Base-by-base conservation (phyloP, 2,888 invertebrate genomes). In the Hypercompe scribonia region DNA sequence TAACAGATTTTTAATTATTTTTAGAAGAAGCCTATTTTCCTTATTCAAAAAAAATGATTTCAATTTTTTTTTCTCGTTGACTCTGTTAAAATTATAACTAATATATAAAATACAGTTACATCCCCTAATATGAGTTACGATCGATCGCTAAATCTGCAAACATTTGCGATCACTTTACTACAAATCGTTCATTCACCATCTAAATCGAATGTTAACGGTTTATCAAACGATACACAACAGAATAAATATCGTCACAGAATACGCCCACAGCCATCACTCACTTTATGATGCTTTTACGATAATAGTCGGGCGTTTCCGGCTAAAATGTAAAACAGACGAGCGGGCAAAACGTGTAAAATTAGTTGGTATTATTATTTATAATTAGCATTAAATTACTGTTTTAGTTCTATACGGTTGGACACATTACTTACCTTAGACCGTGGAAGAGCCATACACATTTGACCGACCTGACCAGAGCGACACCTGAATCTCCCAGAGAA, bases 241-340 rank as follows among this genome's bases (percentile, higher is more conserved):
- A 64, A 72, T 72, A 75, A 72, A 72, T 75, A 71, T 84, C 78
- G 73, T 75, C 77, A 78, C 78, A 83, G 74, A 76, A 70, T 78
- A 86, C 89, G 80, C 91, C 90, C 86, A 90, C 90, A 76, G 71
- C 75, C 73, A 83, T 86, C 84, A 82, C 79, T 88, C 88, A 84
- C 75, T 90, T 90, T 89, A 90, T 87, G 81, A 84, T 90, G 89
- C 89, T 89, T 92, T 92, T 89, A 93, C 90, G 92, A 90, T 90
- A 86, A 91, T 89, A 86, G 89, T 77, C 74, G 70, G 74, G 80
- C 73, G 86, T 87, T 89, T 89, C 90, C 86, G 87, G 82, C 76
- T 77, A 71, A 77, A 67, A 42, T 63, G 5, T 0, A 15, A 46
- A 33, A 50, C 72, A 87, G 79, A 90, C 90, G 85, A 70, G 88